Evolutionary conservation across 2,113 vertebrate genomes (phyloP), one percentile per base, ranked within the genome.

Genomic region (Pheucticus melanocephalus): DNA sequence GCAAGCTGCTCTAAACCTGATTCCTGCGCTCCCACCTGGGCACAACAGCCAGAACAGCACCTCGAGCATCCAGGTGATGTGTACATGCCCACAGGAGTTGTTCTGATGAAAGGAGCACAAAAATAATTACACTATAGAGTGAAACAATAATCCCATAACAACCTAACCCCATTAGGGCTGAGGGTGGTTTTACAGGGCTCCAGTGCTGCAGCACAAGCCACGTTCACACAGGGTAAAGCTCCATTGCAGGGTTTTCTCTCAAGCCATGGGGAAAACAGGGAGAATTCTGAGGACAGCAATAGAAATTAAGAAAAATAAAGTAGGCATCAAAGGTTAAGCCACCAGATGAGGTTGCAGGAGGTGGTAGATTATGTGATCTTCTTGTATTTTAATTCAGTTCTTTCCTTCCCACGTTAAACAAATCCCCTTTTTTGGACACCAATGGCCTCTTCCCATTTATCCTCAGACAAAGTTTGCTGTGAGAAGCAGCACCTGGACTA

Each of bases 221-320:
- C 7, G 0, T 27, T 47, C 28, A 48, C 64, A 33, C 5, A 53
- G 18, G 21, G 47, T 27, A 44, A 77, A 80, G 15, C 24, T 56
- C 37, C 47, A 27, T 6, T 15, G 59, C 10, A 22, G 33, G 17
- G 22, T 27, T 70, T 89, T 59, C 68, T 37, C 42, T 70, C 40
- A 22, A 78, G 56, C 23, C n/a, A 10, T 11, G 16, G 23, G 25
- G 28, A 21, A 50, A 69, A 35, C 27, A 33, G 40, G 15, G n/a
- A 92, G 64, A 81, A 60, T 31, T 64, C 48, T 66, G 44, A 77
- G 37, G 19, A 54, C 5, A 44, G 27, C 20, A 89, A 50, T 20
- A 90, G 76, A 92, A 94, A 86, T 70, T 20, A 94, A 93, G 90
- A 88, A 80, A 96, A 95, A 94, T 78, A 82, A 82, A 82, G n/a